Conservation (phyloP, 2,888 invertebrate genomes). For the Polia nebulosa region DNA sequence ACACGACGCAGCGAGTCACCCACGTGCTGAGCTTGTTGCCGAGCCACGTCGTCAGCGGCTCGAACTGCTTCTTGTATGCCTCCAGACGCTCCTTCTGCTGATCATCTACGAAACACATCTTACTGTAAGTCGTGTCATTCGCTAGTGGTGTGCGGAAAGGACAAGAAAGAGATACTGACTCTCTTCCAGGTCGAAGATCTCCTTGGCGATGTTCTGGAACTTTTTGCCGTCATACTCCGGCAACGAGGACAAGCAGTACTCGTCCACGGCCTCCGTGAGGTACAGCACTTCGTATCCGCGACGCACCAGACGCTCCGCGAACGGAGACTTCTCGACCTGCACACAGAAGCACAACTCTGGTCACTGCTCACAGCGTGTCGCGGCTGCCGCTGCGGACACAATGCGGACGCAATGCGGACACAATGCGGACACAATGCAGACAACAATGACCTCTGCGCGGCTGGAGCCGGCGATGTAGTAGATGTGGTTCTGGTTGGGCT, state of each 20-base stretch:
- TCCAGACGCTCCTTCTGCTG: conserved; percentile 94
- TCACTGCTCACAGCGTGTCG: background rate
- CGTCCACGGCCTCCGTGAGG: conserved; percentile 99
- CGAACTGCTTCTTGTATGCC: conserved; percentile 94
- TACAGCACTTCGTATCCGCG: conserved; percentile 99
- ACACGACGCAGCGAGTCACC: conserved; percentile 95
- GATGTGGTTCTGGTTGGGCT: conserved; percentile 97
- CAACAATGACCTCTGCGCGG: conserved; percentile 91
- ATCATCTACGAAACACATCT: conserved; percentile 80
- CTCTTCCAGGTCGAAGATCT: conserved; percentile 97
- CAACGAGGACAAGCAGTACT: conserved; percentile 98
- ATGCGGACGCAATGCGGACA: background rate
- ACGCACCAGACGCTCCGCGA: conserved; percentile 97
- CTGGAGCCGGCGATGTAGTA: conserved; percentile 98
- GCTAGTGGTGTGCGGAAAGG: no score
- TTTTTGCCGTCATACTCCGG: conserved; percentile 99
- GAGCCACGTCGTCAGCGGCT: conserved; percentile 98
- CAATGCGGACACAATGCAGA: background rate
- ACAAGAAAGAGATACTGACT: conserved; percentile 77
- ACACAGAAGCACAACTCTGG: conserved; percentile 89
- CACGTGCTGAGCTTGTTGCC: conserved; percentile 95
- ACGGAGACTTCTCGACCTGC: conserved; percentile 96
- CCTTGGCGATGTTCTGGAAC: conserved; percentile 99
- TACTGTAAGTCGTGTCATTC: background rate
- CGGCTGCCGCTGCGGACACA: no score